Evolutionary conservation across 2,797 vertebrate genomes (phyloP), one percentile per base, ranked within the genome.

Genomic region (Amazona ochrocephala): DNA sequence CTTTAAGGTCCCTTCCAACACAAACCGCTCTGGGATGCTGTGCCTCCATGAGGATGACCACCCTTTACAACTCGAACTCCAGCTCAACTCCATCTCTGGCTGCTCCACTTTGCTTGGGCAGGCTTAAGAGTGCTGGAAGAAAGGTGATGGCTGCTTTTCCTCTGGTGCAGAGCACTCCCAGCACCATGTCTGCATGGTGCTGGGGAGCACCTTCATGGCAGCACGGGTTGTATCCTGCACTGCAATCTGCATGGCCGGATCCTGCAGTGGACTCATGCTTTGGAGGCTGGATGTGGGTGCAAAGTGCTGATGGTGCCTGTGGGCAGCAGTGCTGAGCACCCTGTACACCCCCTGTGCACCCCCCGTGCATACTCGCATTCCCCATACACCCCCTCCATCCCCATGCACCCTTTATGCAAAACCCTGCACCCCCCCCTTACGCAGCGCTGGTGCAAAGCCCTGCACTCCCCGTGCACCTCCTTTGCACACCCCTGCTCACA

Each of bases 241-340:
- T 34, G 41, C 72, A 27, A 1, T 11, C 29, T 41, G 2, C 0
- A 1, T 1, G 41, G 7, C 47, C 1, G 9, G 19, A 27, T n/a
- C n/a, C 58, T 61, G 58, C 3, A 3, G 8, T 3, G 32, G 18
- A 8, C 18, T 23, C 0, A 0, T 7, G n/a, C 26, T 6, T 61
- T 5, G 48, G 39, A n/a, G 24, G 1, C 29, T n/a, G 53, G 41
- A 64, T 42, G n/a, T 44, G 7, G 20, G 6, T 0, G 11, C 42
- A 30, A 24, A 2, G 2, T 10, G 21, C 50, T 1, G 19, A 34
- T 20, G 34, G 29, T 16, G 51, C 5, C 42, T 4, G 8, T 13
- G 41, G 23, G 56, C 22, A 45, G 41, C 32, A 13, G 53, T 3
- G 13, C 14, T 26, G 23, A 34, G 45, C n/a, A 20, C n/a, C 13